Base-by-base conservation (phyloP, 2,797 vertebrate species). In the Hyperoplus lanceolatus region DNA sequence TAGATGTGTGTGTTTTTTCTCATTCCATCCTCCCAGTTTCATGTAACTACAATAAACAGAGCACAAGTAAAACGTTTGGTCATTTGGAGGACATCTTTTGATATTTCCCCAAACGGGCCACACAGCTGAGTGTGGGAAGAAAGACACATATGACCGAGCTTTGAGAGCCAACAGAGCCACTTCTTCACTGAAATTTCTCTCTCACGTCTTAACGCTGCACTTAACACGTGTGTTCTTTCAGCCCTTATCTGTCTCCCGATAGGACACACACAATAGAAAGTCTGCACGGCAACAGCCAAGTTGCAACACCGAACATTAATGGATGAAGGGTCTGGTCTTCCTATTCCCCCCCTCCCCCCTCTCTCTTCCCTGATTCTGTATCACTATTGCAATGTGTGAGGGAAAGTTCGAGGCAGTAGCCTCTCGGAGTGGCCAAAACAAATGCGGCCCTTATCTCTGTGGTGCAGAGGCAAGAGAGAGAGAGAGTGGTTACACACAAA, bases 391-490 rank as follows among this genome's bases (percentile, higher is more conserved):
- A 87, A 81, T 88, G 86, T 86, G 77, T 68, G 75, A 73, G 73
- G 29, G 69, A 80, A 88, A 82, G 84, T 89, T 87, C 49, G 21
- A 21, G 21, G 21, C 21, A 21, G 21, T 21, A 21, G 67, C 42
- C 71, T 84, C 62, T 83, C 42, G 13, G 66, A 89, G 77, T 56
- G 82, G 82, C 80, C 89, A 84, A 87, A 90, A 89, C 87, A 92
- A 92, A 84, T 60, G 50, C 41, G 53, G 78, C 56, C 29, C 82
- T 94, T 93, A 93, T 93, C 93, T 92, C 86, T 56, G 21, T 6
- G 74, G 89, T 75, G 85, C 93, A 94, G 91, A 73, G 70, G 86
- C 82, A 68, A 83, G 54, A 29, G 29, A 29, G 29, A 29, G 29
- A 29, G 29, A 29, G 29, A 29, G 75, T 42, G 68, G 77, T 59